A percentile compares a stretch with the other conserved stretches of the same genome.
phyloP scores from a whole-genome alignment of 2,113 vertebrate species.

The Pachycephala philippinensis region DNA sequence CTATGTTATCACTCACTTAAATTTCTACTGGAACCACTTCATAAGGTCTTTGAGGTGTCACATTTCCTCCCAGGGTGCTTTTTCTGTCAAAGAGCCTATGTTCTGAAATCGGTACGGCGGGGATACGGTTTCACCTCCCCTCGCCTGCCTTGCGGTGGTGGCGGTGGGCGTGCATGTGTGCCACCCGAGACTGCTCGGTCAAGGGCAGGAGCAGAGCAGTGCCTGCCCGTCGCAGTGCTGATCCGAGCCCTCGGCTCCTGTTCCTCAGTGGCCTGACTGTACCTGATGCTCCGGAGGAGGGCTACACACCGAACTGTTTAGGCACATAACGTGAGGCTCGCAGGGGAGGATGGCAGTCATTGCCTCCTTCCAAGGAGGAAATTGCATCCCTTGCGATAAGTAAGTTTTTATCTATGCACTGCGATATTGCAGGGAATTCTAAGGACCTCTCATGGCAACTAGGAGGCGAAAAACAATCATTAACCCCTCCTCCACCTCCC shows the following conservation, averaged over 20 bases:
- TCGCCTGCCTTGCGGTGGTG: neutral
- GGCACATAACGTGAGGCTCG: accelerated
- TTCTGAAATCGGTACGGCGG: neutral
- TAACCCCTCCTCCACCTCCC: constrained; percentile 15
- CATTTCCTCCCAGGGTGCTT: neutral
- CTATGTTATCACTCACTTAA: neutral
- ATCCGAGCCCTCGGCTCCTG: neutral
- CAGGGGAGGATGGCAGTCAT: neutral
- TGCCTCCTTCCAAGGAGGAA: neutral
- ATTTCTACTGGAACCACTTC: constrained; percentile 26
- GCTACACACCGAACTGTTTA: neutral
- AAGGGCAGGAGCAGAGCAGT: neutral
- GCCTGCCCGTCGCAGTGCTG: neutral
- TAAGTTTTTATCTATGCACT: constrained; percentile 12
- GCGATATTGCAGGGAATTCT: constrained; percentile 31
- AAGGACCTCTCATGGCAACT: constrained; percentile 34
- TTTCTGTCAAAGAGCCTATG: neutral
- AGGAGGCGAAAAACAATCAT: constrained; percentile 15
- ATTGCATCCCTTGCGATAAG: neutral
- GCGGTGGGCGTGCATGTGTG: neutral
- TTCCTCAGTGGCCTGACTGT: neutral
- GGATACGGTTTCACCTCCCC: neutral
- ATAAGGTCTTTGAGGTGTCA: neutral
- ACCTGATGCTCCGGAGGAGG: neutral
- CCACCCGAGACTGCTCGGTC: neutral